These are phyloP conservation scores for Carapus acus DNA, from an alignment of 2,797 vertebrate genomes.

Conservation along the genomic window DNA sequence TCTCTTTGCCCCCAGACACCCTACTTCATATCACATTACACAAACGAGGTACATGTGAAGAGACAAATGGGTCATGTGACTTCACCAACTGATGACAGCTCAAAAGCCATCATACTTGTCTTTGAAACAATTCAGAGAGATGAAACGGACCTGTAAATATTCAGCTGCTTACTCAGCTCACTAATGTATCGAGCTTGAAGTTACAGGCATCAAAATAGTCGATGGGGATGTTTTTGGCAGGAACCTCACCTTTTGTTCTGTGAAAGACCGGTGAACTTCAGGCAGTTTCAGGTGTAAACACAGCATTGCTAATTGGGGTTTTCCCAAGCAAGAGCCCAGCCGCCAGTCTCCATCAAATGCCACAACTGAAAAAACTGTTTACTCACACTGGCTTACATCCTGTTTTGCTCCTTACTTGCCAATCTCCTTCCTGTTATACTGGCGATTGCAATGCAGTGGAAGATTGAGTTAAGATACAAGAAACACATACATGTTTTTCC, in stretches of 20 bases:
- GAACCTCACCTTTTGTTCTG: constrained; percentile 38
- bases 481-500: constrained; percentile 20
- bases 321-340: constrained; percentile 55
- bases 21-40: constrained; percentile 42
- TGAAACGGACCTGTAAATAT: constrained; percentile 19
- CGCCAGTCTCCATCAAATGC: constrained; percentile 41
- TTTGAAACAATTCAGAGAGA: constrained; percentile 27
- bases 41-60: constrained; percentile 25
- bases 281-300: constrained; percentile 43
- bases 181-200: constrained; percentile 7
- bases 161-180: constrained; percentile 18
- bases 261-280: constrained; percentile 33
- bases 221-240: constrained; percentile 21
- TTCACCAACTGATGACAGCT: constrained; percentile 18
- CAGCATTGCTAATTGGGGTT: constrained; percentile 58
- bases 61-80: no score
- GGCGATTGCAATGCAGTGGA: constrained; percentile 25
- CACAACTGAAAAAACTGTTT: constrained; percentile 60
- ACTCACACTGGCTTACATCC: constrained; percentile 60
- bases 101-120: constrained; percentile 17
- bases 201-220: constrained; percentile 4
- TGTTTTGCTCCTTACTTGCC: constrained; percentile 63
- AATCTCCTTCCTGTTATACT: constrained; percentile 64
- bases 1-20: constrained; percentile 31
- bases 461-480: constrained; percentile 38